These are phyloP conservation scores for Aspidoscelis tigris DNA, from an alignment of 2,113 vertebrate species.

Conservation along the genomic window DNA sequence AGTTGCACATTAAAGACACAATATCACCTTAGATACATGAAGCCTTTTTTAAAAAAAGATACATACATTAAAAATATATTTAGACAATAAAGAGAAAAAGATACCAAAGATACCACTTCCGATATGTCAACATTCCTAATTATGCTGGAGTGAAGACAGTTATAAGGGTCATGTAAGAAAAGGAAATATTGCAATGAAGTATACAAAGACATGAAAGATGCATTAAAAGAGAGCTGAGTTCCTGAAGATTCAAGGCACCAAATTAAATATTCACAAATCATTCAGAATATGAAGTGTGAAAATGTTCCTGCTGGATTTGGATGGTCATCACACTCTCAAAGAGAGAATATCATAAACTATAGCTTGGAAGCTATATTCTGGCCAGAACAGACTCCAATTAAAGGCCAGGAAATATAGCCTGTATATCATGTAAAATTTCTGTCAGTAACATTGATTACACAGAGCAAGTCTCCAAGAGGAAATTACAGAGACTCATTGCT, in stretches of 20 bases:
- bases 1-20: not conserved
- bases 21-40: not conserved
- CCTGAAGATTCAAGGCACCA: not conserved
- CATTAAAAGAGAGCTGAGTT: not conserved
- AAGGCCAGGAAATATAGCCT: not conserved
- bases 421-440: conserved; percentile 14
- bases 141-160: not conserved
- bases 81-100: not conserved
- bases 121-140: not conserved
- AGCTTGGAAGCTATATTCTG: conserved; percentile 2
- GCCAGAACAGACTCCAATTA: not conserved
- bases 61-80: not conserved
- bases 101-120: not conserved
- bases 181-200: not conserved
- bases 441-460: conserved; percentile 20
- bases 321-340: not conserved
- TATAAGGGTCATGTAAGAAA: not conserved
- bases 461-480: conserved; percentile 17
- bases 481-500: conserved; percentile 38
- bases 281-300: not conserved
- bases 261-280: not conserved
- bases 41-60: not conserved
- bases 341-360: not conserved
- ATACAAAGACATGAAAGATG: fast-evolving
- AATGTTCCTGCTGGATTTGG: not conserved